Evolutionary conservation across 2,113 vertebrate genomes (phyloP), one percentile per base, ranked within the genome.

Genomic region (Oncorhynchus kisutch): DNA sequence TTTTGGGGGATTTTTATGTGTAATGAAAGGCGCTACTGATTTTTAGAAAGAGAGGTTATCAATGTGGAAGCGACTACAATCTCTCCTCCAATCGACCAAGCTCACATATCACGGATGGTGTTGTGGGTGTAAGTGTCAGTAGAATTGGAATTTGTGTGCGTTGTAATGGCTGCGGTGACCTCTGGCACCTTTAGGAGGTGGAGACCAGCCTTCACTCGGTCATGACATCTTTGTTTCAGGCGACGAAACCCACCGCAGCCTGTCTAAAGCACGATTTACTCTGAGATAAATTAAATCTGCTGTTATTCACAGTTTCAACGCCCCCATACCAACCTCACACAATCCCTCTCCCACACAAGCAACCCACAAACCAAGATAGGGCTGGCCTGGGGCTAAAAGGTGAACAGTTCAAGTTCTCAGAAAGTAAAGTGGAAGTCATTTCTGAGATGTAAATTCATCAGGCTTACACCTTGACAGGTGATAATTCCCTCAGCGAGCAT

Each of bases 61-160:
- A 66, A 20, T 31, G 22, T 74, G 62, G 72, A 74, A 74, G 45
- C 62, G 1, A 67, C 67, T 66, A 74, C 34, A 59, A 11, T 5
- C 60, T 22, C 34, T 22, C 22, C 31, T 71, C 14, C 39, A 39
- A 34, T 62, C 20, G 14, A 25, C 45, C 11, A 8, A 64, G 31
- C 54, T 73, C 57, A 29, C 29, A 20, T 24, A 34, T 65, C 3
- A 45, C 18, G 31, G 45, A 65, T 64, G 57, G 31, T 27, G 16
- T 39, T 31, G 48, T 20, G 13, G 70, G n/a, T 18, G n/a, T 12
- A 71, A 48, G 39, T 71, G 69, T 71, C 24, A 3, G 16, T n/a
- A 20, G 34, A 72, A 72, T 60, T 73, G n/a, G 72, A 62, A 48
- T 62, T 73, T 48, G 57, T 64, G 71, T 20, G 24, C 60, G 4